A percentile compares a stretch with the other conserved stretches of the same genome.
Conservation (phyloP, 2,113 vertebrate species). For the Ctenomys sociabilis region DNA sequence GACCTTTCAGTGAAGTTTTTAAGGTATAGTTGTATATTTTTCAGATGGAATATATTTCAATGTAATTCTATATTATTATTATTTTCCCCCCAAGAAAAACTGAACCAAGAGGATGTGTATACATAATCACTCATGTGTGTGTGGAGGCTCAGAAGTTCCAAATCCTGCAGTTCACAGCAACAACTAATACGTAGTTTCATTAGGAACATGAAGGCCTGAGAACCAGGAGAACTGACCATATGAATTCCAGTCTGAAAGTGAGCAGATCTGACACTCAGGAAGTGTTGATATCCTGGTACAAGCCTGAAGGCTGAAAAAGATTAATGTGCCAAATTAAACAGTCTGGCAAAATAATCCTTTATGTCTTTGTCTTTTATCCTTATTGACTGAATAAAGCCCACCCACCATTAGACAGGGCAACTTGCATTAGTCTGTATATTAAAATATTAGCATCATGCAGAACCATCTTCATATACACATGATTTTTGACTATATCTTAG, state of each 20-base stretch:
- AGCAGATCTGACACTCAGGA: neutral
- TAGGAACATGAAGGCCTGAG: neutral
- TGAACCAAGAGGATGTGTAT: neutral
- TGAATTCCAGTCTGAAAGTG: neutral
- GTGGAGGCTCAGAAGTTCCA: too few species aligned
- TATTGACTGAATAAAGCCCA: neutral
- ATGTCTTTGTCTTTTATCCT: neutral
- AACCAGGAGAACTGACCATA: neutral
- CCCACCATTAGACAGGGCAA: too few species aligned
- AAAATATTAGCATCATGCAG: neutral
- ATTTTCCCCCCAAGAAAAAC: neutral
- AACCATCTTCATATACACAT: neutral
- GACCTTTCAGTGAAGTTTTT: neutral
- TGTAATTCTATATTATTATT: neutral
- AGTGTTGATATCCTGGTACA: too few species aligned
- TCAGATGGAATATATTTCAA: neutral
- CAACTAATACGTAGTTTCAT: neutral
- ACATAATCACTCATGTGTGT: neutral
- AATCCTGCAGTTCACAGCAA: rapidly evolving
- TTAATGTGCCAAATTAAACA: neutral
- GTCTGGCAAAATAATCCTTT: rapidly evolving
- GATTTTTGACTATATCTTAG: neutral
- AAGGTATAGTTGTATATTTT: neutral
- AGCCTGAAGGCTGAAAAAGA: neutral
- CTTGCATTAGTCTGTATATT: neutral